phyloP scores from a whole-genome alignment of 2,113 vertebrate species.

The Sardina pilchardus region DNA sequence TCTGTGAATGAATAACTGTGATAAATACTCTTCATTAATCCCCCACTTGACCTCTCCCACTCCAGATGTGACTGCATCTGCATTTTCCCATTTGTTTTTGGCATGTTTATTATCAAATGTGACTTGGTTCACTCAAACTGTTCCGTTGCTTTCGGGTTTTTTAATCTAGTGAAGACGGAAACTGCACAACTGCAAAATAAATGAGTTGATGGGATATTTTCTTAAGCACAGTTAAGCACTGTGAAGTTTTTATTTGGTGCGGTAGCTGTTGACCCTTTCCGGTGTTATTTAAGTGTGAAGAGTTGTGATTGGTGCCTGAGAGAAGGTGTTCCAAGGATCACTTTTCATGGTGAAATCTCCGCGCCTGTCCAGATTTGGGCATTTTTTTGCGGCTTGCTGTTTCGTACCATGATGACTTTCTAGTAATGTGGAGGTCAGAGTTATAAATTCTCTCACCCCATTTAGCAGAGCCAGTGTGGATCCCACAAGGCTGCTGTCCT shows the following conservation, averaged over 20 bases:
- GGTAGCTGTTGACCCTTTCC: background rate
- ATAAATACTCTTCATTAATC: background rate
- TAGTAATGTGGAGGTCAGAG: background rate
- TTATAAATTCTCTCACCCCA: background rate
- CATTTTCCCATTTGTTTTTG: constrained; percentile 23
- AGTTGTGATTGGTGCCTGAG: background rate
- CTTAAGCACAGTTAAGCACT: background rate
- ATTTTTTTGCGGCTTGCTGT: background rate
- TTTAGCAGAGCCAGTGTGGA: background rate
- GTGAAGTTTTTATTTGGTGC: background rate
- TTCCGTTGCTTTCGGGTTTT: constrained; percentile 40
- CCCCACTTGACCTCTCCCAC: background rate
- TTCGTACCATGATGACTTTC: background rate
- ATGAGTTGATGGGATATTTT: background rate
- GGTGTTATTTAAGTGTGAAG: background rate
- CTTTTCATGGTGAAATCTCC: background rate
- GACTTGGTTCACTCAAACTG: constrained; percentile 36
- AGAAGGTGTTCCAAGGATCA: background rate
- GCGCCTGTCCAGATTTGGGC: background rate
- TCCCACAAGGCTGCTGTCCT: background rate
- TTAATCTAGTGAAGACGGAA: background rate
- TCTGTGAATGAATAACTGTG: constrained; percentile 15
- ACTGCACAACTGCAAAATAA: background rate
- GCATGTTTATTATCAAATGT: constrained; percentile 20
- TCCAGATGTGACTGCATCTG: constrained; percentile 22